These are phyloP conservation scores for Drosophila planitibia DNA, from an alignment of 2,888 invertebrate species.

Conservation along the genomic window DNA sequence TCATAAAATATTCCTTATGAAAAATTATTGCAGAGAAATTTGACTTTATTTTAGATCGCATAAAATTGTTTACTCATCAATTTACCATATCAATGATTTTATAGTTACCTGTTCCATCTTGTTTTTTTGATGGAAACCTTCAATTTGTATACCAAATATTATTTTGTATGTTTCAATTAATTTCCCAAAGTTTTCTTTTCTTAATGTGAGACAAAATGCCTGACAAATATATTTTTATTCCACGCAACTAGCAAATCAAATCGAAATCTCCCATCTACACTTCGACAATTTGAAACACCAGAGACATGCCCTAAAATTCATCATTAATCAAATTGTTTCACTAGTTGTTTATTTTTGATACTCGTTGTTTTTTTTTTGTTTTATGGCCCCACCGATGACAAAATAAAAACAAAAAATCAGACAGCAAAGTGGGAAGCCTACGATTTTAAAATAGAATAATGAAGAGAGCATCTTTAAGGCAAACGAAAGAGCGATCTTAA, in stretches of 20 bases:
- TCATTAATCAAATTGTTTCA: slow-evolving; percentile 68
- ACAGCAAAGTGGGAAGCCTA: slow-evolving; percentile 53
- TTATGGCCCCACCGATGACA: slow-evolving; percentile 53
- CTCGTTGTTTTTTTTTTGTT: slow-evolving; percentile 27
- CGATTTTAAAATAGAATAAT: slow-evolving; percentile 59
- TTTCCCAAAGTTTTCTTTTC: not conserved
- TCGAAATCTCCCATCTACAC: slow-evolving; percentile 12
- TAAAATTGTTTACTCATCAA: not conserved
- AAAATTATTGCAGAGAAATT: not conserved
- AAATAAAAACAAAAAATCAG: slow-evolving; percentile 38
- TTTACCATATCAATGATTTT: not conserved
- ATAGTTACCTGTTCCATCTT: not conserved
- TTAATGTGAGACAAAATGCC: not conserved
- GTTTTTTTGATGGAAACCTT: not conserved
- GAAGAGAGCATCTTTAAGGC: slow-evolving; percentile 34
- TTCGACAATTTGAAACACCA: slow-evolving; percentile 37
- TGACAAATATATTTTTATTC: slow-evolving; percentile 14
- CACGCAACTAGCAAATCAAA: slow-evolving; percentile 11
- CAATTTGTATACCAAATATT: not conserved
- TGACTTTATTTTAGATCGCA: not conserved
- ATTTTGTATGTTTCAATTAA: not conserved
- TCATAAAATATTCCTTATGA: not conserved
- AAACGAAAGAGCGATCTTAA: slow-evolving; percentile 37
- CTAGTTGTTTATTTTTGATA: slow-evolving; percentile 66
- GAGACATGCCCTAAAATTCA: slow-evolving; percentile 26